Percentiles rank a stretch among this genome's conserved stretches.
Evolutionary conservation across 2,888 invertebrate species (phyloP).

Genomic region (Noctua fimbriata): DNA sequence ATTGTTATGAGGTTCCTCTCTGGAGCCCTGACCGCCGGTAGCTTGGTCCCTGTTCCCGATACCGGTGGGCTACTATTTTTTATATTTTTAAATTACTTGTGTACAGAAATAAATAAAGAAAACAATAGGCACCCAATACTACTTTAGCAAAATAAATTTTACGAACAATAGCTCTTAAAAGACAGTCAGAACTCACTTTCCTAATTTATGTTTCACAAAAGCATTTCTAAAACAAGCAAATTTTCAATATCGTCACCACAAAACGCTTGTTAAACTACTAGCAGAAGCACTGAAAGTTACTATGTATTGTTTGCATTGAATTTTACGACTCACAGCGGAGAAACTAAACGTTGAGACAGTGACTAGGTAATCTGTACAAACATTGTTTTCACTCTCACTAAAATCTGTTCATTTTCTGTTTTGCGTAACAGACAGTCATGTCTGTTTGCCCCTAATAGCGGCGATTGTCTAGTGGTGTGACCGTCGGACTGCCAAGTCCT

Average conservation of each 20-base stretch:
- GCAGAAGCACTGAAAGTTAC: slow-evolving; percentile 29
- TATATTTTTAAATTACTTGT: too few species aligned
- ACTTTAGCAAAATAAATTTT: background rate
- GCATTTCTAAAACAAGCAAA: slow-evolving; percentile 4
- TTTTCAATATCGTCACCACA: slow-evolving; percentile 28
- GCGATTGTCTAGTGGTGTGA: too few species aligned
- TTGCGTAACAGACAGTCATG: background rate
- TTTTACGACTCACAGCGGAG: slow-evolving; percentile 51
- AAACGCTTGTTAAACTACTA: background rate
- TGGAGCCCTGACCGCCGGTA: too few species aligned
- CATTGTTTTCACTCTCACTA: slow-evolving; percentile 32
- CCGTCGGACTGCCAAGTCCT: too few species aligned
- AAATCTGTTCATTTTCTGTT: background rate
- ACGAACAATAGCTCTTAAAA: background rate
- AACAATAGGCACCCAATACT: background rate
- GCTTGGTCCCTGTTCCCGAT: too few species aligned
- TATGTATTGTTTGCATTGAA: slow-evolving; percentile 20
- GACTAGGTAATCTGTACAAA: slow-evolving; percentile 16
- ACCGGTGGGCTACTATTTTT: too few species aligned
- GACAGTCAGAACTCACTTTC: slow-evolving; percentile 3
- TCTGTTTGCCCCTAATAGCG: background rate
- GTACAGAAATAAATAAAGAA: too few species aligned
- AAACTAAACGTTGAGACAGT: slow-evolving; percentile 4
- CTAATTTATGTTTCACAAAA: slow-evolving; percentile 7
- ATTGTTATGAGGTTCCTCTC: too few species aligned